These are phyloP conservation scores for Chymomyza caudatula DNA, from an alignment of 2,888 invertebrate genomes.

Conservation along the genomic window DNA sequence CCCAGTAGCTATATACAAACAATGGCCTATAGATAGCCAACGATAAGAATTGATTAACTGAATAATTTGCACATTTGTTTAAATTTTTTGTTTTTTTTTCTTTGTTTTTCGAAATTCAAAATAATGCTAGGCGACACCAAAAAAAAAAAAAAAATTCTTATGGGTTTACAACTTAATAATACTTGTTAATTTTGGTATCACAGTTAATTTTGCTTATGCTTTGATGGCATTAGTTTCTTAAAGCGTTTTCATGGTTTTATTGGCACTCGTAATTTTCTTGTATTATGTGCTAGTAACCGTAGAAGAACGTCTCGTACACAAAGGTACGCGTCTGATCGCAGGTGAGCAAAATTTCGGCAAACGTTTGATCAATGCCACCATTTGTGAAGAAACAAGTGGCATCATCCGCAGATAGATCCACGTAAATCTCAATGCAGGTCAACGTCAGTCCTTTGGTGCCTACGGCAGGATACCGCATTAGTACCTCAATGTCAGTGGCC, in stretches of 20 bases:
- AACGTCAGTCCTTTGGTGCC: slow-evolving; percentile 45
- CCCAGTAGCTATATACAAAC: too few relatives aligned
- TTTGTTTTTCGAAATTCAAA: background rate
- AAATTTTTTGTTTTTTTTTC: background rate
- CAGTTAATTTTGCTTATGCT: background rate
- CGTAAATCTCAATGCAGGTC: slow-evolving; percentile 68
- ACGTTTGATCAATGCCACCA: slow-evolving; percentile 65
- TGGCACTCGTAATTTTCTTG: slow-evolving; percentile 23
- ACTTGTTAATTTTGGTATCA: background rate
- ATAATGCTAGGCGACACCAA: background rate
- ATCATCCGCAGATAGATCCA: slow-evolving; percentile 61
- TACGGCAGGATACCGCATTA: slow-evolving; percentile 60
- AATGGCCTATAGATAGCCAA: background rate
- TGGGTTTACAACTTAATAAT: background rate
- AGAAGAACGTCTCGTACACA: slow-evolving; percentile 71
- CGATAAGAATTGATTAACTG: background rate
- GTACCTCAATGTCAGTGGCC: slow-evolving; percentile 63
- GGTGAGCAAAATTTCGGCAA: slow-evolving; percentile 61
- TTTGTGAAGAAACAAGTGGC: slow-evolving; percentile 58
- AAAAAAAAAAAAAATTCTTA: background rate
- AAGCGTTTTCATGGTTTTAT: background rate
- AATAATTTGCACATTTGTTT: background rate
- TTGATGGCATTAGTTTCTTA: background rate
- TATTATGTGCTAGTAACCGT: slow-evolving; percentile 68
- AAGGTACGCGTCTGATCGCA: slow-evolving; percentile 65